Evolutionary conservation across 2,797 vertebrate species (phyloP).

Genomic region (Sitta carolinensis): DNA sequence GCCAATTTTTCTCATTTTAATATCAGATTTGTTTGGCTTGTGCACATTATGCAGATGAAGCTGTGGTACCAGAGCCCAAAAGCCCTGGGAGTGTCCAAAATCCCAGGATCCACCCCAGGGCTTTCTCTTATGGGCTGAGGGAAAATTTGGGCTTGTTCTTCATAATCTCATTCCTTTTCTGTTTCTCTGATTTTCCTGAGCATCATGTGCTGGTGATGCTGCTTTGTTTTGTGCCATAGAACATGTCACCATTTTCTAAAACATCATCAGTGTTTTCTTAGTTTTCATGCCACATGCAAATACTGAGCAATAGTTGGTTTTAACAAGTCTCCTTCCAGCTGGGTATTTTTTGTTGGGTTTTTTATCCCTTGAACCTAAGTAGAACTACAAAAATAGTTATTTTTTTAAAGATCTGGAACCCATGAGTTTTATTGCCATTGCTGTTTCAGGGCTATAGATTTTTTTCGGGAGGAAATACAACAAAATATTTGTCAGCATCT

Average conservation of each 20-base stretch:
- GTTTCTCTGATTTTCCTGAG: background rate
- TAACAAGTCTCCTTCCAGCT: background rate
- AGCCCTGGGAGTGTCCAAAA: background rate
- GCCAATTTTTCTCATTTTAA: background rate
- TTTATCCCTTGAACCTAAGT: background rate
- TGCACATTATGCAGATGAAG: background rate
- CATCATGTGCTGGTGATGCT: background rate
- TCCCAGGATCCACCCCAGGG: background rate
- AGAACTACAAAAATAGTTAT: background rate
- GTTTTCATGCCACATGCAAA: background rate
- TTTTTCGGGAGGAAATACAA: background rate
- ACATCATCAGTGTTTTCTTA: background rate
- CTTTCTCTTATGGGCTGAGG: background rate
- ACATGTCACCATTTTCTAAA: background rate
- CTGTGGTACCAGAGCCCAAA: background rate
- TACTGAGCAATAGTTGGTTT: background rate
- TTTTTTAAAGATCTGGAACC: background rate
- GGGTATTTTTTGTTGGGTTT: accelerated
- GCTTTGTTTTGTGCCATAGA: background rate
- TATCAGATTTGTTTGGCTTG: background rate
- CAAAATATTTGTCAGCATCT: background rate
- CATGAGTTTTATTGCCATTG: background rate
- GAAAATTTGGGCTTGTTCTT: background rate
- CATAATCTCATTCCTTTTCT: background rate
- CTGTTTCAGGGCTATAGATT: background rate